Evolutionary conservation across 1,140 invertebrate genomes (phyloP), one percentile per base, ranked within the genome.

Genomic region (Meteorus sp.): DNA sequence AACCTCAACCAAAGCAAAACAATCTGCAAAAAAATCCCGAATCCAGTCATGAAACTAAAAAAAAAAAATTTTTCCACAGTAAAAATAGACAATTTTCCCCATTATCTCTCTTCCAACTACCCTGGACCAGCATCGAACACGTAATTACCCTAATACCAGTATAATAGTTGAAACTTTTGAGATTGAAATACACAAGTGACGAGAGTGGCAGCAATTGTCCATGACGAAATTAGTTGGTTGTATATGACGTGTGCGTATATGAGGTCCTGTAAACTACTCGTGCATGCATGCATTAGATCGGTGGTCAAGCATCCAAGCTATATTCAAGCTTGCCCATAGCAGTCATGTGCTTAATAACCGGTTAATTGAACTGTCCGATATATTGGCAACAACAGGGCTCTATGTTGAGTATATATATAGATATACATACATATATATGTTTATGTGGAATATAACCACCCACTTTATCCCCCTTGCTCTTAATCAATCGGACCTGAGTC

Each of bases 291-390:
- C 62, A 69, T 66, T 70, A 72, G 66, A 62, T 62, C 56, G 64
- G 63, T 68, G 64, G 39, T 55, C 53, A 66, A 72, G 67, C 66
- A 65, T 65, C 60, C 65, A 65, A 63, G 56, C 50, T 22, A 37
- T 17, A 51, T 67, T n/a, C n/a, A 73, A 71, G 68, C 66, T 68
- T 74, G 68, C 68, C 66, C 66, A 61, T 55, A 27, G 44, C n/a
- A 47, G 56, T 65, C 56, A 60, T 64, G 60, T 65, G 62, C 71
- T 74, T 72, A 70, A 74, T 74, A 75, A 72, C 64, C 63, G 70
- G 59, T 61, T 74, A 73, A 75, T 75, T 75, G 72, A 72, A 73
- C 68, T 70, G 66, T 65, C 67, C 60, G 66, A 70, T 62, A 65
- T 75, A 72, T 70, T 68, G 62, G 64, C 45, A 66, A 68, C 71